Conservation (phyloP, 2,888 invertebrate genomes). For the Mythimna impura region DNA sequence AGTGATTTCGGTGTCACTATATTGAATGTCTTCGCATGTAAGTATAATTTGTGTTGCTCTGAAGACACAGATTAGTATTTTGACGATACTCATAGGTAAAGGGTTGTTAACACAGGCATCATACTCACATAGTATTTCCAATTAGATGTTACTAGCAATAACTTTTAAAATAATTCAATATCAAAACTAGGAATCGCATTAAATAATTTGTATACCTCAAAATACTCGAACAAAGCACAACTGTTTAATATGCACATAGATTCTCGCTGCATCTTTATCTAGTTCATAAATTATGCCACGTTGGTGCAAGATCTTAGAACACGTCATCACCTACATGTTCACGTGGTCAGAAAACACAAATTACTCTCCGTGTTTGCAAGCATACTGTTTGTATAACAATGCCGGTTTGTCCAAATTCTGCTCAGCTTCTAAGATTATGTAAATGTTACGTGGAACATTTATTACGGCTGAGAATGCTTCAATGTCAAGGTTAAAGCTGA, state of each 20-base stretch:
- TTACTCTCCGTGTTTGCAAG: constrained; percentile 30
- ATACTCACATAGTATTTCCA: not conserved
- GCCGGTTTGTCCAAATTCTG: constrained; percentile 39
- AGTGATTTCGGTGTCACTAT: not conserved
- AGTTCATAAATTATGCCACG: constrained; percentile 30
- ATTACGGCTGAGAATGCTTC: constrained; percentile 54
- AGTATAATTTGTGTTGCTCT: not conserved
- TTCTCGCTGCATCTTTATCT: not conserved
- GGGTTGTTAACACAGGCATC: not conserved
- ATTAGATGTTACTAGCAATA: not conserved
- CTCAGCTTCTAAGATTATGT: constrained; percentile 37
- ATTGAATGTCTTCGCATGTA: not conserved
- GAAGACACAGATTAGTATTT: not conserved
- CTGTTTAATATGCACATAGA: not conserved
- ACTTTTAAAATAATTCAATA: not conserved
- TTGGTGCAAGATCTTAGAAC: constrained; percentile 12
- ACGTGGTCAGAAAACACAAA: constrained; percentile 31
- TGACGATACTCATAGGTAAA: too few relatives aligned
- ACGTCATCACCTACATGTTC: constrained; percentile 22
- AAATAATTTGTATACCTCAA: not conserved
- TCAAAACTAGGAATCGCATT: too few relatives aligned
- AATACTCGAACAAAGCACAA: not conserved
- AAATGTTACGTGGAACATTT: constrained; percentile 27
- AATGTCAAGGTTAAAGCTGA: constrained; percentile 77
- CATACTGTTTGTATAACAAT: constrained; percentile 42